These are phyloP conservation scores for Lasioglossum albipes DNA, from an alignment of 1,140 invertebrate species.

Conservation along the genomic window DNA sequence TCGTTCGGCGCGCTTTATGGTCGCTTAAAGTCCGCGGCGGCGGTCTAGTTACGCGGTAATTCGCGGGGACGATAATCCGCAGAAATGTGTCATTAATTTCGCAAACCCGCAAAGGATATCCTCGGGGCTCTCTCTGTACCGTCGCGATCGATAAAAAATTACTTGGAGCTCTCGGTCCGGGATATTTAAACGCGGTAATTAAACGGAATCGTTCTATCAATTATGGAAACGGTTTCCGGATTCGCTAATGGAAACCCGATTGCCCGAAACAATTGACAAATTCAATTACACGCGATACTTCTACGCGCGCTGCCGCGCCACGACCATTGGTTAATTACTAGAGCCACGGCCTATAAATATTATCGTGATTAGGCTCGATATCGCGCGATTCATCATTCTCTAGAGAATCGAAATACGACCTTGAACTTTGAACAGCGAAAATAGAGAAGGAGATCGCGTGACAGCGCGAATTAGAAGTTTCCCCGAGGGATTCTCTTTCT, in stretches of 20 bases:
- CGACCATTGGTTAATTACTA: background rate
- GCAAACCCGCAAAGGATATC: no score
- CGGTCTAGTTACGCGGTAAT: background rate
- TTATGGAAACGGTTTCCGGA: background rate
- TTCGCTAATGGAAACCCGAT: background rate
- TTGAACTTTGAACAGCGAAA: conserved; percentile 11
- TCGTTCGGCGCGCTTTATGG: no score
- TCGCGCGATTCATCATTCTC: no score
- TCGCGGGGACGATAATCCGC: background rate
- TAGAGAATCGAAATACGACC: background rate
- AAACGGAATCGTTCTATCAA: background rate
- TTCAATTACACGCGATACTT: background rate
- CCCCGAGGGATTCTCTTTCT: background rate
- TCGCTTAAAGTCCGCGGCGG: no score
- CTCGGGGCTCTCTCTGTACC: no score
- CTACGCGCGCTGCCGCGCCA: background rate
- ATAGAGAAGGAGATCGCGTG: conserved; percentile 11
- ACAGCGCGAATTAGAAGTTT: conserved; percentile 23
- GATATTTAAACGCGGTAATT: background rate
- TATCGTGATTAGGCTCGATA: no score
- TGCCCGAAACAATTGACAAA: background rate
- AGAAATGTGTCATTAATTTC: no score
- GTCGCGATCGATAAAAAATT: background rate
- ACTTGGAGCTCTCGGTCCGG: background rate
- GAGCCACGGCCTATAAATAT: no score